Percentiles rank a stretch among this genome's conserved stretches.
Evolutionary conservation across 2,797 vertebrate genomes (phyloP).

Genomic region (Gobionotothen gibberifrons): DNA sequence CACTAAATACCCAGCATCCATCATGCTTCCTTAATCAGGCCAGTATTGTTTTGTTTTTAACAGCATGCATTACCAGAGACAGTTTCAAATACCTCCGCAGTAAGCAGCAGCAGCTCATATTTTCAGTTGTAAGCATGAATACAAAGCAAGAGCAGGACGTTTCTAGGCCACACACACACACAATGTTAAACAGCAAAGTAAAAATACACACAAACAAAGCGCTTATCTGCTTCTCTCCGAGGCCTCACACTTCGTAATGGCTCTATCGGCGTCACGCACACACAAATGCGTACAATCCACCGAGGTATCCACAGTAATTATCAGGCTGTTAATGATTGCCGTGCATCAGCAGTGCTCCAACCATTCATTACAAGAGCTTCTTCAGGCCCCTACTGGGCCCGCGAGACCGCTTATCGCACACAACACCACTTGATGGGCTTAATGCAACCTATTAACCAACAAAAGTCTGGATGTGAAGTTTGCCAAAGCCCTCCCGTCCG

Average conservation of each 20-base stretch:
- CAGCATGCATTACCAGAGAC: constrained; percentile 40
- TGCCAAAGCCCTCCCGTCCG: constrained; percentile 56
- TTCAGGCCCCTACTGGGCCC: constrained; percentile 83
- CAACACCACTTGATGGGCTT: constrained; percentile 86
- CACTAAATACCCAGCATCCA: constrained; percentile 42
- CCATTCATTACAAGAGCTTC: constrained; percentile 91
- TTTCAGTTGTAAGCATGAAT: constrained; percentile 67
- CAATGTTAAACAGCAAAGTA: constrained; percentile 59
- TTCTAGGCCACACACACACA: constrained; percentile 69
- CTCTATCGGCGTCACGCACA: constrained; percentile 71
- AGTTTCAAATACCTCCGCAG: constrained; percentile 52
- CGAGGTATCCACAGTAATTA: constrained; percentile 94
- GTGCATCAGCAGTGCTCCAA: constrained; percentile 86
- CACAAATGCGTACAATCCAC: constrained; percentile 62
- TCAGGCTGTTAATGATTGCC: constrained; percentile 90
- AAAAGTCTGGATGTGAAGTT: constrained; percentile 81
- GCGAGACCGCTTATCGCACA: constrained; percentile 83
- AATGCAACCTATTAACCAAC: constrained; percentile 92
- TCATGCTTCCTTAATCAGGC: constrained; percentile 48
- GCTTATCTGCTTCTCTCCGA: constrained; percentile 75
- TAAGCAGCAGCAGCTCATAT: constrained; percentile 54
- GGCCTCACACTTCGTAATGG: constrained; percentile 75
- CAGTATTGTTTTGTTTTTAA: constrained; percentile 37
- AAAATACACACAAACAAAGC: constrained; percentile 59
- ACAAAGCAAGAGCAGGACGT: constrained; percentile 56